These are phyloP conservation scores for Drosophila ironensis DNA, from an alignment of 1,140 invertebrate species.

Conservation along the genomic window DNA sequence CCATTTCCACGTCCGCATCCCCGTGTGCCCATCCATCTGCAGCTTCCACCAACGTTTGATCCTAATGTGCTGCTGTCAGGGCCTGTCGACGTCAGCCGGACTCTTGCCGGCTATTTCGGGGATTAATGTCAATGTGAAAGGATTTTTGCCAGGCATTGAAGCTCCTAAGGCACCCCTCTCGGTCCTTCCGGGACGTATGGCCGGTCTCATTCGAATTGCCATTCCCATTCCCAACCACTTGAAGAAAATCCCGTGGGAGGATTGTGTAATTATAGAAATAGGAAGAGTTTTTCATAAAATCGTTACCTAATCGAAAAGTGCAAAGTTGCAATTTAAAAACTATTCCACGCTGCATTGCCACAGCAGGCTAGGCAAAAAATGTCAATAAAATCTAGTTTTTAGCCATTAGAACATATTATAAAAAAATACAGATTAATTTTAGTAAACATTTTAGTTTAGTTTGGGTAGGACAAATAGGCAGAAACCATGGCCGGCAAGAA, in stretches of 20 bases:
- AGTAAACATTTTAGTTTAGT: too few relatives aligned
- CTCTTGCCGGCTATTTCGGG: conserved; percentile 65
- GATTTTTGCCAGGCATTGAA: conserved; percentile 44
- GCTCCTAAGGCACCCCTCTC: conserved; percentile 5
- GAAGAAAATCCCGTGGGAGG: neutral
- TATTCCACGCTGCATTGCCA: too few relatives aligned
- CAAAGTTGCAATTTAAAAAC: too few relatives aligned
- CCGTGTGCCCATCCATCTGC: conserved; percentile 7
- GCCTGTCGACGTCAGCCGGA: conserved; percentile 58
- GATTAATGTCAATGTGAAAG: conserved; percentile 80
- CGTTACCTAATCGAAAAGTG: too few relatives aligned
- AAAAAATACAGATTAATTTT: too few relatives aligned
- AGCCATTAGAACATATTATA: too few relatives aligned
- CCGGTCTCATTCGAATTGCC: neutral
- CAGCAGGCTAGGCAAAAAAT: conserved; percentile 28
- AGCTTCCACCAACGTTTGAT: conserved; percentile 45
- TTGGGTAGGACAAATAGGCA: neutral
- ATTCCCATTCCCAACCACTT: neutral
- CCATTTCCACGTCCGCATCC: conserved; percentile 2
- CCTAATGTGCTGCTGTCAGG: conserved; percentile 78
- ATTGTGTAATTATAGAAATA: too few relatives aligned
- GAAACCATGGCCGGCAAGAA: conserved; percentile 28
- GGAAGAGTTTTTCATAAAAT: neutral
- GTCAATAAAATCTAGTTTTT: conserved; percentile 20
- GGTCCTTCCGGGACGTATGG: neutral